Conservation (phyloP, 2,797 vertebrate genomes). For the Sphenodon punctatus region DNA sequence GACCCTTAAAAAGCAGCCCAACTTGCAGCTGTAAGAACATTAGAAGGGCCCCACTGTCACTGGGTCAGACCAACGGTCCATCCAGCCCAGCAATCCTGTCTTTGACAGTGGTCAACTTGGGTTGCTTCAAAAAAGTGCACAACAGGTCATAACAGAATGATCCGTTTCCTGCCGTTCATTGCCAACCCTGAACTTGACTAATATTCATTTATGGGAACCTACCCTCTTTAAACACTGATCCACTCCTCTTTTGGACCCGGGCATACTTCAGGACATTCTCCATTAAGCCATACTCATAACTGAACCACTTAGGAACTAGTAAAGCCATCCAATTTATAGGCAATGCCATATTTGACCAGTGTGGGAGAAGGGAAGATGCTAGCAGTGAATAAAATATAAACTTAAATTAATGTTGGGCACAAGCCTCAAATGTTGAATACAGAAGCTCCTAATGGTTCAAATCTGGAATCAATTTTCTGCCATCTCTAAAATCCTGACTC, state of each 20-base stretch:
- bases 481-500: accelerated
- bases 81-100: too few relatives aligned
- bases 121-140: too few relatives aligned
- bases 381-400: not conserved
- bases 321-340: not conserved
- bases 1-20: not conserved
- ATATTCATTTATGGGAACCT: too few relatives aligned
- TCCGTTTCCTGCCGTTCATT: too few relatives aligned
- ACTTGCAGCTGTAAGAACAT: accelerated
- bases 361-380: not conserved
- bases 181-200: too few relatives aligned
- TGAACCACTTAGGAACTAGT: not conserved
- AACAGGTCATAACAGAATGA: too few relatives aligned
- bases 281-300: not conserved
- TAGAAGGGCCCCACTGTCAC: too few relatives aligned
- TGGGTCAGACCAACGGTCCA: too few relatives aligned
- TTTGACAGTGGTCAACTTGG: too few relatives aligned
- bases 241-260: too few relatives aligned
- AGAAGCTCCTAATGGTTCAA: not conserved
- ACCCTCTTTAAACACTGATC: too few relatives aligned
- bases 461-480: not conserved
- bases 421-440: not conserved
- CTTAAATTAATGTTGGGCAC: not conserved
- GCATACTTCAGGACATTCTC: too few relatives aligned
- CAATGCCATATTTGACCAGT: not conserved